Conservation (phyloP, 2,888 invertebrate species). For the Lasioglossum figueresi region DNA sequence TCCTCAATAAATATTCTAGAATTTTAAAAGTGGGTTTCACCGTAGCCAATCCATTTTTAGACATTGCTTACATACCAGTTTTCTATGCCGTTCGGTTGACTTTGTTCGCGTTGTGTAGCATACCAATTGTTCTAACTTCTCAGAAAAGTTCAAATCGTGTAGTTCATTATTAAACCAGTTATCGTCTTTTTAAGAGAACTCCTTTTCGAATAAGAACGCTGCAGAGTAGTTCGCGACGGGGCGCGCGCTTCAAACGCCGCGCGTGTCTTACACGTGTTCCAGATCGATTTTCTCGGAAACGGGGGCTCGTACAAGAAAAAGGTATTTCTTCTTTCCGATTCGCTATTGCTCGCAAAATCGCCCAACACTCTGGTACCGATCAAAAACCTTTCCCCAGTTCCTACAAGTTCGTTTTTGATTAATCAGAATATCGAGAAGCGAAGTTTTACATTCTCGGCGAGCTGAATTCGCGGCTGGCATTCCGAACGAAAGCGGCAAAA, state of each 20-base stretch:
- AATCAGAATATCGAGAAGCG: neutral
- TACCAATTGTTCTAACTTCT: too few relatives aligned
- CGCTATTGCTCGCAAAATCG: neutral
- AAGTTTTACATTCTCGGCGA: neutral
- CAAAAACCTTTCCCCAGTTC: too few relatives aligned
- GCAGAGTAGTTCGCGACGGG: neutral
- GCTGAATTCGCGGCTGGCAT: constrained; percentile 20
- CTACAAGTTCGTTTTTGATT: neutral
- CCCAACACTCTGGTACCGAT: too few relatives aligned
- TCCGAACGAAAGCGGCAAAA: constrained; percentile 34
- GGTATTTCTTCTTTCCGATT: neutral
- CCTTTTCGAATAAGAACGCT: neutral
- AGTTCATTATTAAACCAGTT: too few relatives aligned
- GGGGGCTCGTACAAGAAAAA: neutral
- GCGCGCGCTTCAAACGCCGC: neutral
- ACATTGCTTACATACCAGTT: too few relatives aligned
- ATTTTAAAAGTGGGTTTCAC: neutral
- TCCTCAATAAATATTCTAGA: neutral
- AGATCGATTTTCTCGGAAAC: constrained; percentile 7
- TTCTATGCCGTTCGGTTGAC: too few relatives aligned
- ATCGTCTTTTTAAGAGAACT: neutral
- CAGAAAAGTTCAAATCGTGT: too few relatives aligned
- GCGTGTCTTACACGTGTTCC: neutral
- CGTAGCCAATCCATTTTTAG: neutral
- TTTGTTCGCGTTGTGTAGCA: too few relatives aligned